Evolutionary conservation across 1,140 invertebrate genomes (phyloP).

Genomic region (Ectropis grisescens): DNA sequence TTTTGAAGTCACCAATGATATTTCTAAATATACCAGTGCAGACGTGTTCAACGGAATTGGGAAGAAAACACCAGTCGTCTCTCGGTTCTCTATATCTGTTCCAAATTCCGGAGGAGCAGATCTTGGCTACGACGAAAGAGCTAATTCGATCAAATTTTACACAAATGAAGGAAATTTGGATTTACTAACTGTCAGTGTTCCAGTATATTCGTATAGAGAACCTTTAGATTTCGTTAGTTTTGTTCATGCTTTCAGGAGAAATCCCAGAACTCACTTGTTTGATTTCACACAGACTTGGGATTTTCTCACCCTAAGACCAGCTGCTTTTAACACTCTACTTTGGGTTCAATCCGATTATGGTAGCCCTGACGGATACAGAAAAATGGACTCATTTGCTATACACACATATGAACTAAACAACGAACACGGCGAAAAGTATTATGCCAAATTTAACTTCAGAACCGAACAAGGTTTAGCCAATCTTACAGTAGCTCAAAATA

Average conservation of each 20-base stretch:
- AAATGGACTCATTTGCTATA: slow-evolving; percentile 75
- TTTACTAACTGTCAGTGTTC: slow-evolving; percentile 78
- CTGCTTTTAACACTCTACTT: slow-evolving; percentile 83
- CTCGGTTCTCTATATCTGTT: slow-evolving; percentile 83
- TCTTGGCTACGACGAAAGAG: slow-evolving; percentile 76
- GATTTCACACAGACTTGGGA: slow-evolving; percentile 91
- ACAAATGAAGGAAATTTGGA: slow-evolving; percentile 83
- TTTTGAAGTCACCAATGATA: slow-evolving; percentile 93
- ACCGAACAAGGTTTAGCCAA: slow-evolving; percentile 79
- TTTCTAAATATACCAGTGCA: slow-evolving; percentile 86
- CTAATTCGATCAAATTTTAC: slow-evolving; percentile 81
- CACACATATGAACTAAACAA: slow-evolving; percentile 81
- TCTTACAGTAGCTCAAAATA: slow-evolving; percentile 47
- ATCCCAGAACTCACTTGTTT: slow-evolving; percentile 76
- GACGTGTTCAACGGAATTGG: slow-evolving; percentile 86
- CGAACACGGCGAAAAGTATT: slow-evolving; percentile 68
- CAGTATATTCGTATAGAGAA: slow-evolving; percentile 80
- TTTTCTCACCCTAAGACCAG: slow-evolving; percentile 84
- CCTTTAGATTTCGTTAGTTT: slow-evolving; percentile 73
- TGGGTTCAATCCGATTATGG: slow-evolving; percentile 89
- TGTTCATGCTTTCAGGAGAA: slow-evolving; percentile 74
- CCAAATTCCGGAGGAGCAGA: slow-evolving; percentile 87
- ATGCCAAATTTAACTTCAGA: slow-evolving; percentile 82
- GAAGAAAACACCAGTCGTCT: slow-evolving; percentile 82
- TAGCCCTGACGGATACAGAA: slow-evolving; percentile 86